A percentile compares a stretch with the other conserved stretches of the same genome.
Evolutionary conservation across 2,888 invertebrate genomes (phyloP).

Genomic region (Macrophya annulata): DNA sequence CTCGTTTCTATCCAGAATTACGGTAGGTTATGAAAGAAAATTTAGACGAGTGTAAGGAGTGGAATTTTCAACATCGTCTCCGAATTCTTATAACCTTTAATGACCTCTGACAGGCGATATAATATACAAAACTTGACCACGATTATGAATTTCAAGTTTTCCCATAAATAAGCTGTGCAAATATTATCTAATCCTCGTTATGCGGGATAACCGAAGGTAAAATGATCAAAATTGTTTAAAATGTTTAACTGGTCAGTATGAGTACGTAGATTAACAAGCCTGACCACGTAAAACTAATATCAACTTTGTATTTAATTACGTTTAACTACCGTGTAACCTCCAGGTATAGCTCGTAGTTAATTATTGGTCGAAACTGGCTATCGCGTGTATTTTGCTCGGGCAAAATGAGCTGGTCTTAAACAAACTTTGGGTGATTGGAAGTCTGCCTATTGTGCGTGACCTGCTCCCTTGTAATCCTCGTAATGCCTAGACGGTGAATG

Average conservation of each 20-base stretch:
- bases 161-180: background rate
- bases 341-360: constrained; percentile 33
- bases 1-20: constrained; percentile 1
- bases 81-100: background rate
- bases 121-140: background rate
- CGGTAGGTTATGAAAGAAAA: background rate
- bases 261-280: constrained; percentile 17
- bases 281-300: constrained; percentile 55
- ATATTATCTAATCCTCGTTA: background rate
- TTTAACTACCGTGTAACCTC: constrained; percentile 41
- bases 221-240: constrained; percentile 17
- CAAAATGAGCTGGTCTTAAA: constrained; percentile 40
- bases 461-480: background rate
- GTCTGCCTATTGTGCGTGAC: constrained; percentile 46
- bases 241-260: background rate
- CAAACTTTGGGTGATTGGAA: constrained; percentile 47
- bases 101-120: background rate
- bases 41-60: background rate
- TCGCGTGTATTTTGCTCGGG: constrained; percentile 17
- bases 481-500: background rate
- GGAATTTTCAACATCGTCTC: background rate
- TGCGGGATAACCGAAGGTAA: background rate
- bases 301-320: constrained; percentile 55
- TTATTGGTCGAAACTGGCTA: constrained; percentile 41
- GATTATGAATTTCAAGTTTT: background rate